phyloP scores from a whole-genome alignment of 2,888 invertebrate genomes.

The Notodonta ziczac region DNA sequence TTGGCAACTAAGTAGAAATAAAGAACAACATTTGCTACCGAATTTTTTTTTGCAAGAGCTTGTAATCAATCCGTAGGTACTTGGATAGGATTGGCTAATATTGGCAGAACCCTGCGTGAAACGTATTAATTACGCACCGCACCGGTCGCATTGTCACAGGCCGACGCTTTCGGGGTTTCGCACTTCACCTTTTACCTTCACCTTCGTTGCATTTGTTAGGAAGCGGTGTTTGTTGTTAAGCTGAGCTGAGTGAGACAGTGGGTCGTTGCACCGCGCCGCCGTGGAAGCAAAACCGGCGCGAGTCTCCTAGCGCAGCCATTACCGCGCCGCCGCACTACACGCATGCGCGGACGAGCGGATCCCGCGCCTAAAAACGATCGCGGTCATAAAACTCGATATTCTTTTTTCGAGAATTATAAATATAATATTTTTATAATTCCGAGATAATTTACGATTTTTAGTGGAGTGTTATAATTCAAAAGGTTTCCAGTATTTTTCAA shows the following conservation, averaged over 20 bases:
- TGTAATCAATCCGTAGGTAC: too few species aligned
- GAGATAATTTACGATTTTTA: constrained; percentile 13
- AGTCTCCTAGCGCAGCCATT: constrained; percentile 63
- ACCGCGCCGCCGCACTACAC: constrained; percentile 62
- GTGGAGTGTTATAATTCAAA: constrained; percentile 41
- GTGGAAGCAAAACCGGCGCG: constrained; percentile 75
- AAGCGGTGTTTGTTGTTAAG: constrained; percentile 24
- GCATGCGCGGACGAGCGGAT: constrained; percentile 65
- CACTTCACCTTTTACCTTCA: constrained; percentile 68
- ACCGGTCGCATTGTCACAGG: constrained; percentile 22
- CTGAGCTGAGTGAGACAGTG: constrained; percentile 38
- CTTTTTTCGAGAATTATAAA: constrained; percentile 16
- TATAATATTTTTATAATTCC: constrained; percentile 21
- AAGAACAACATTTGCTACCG: background rate
- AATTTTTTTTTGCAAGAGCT: too few species aligned
- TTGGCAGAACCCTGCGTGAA: too few species aligned
- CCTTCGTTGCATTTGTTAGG: constrained; percentile 54
- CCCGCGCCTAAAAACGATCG: constrained; percentile 53
- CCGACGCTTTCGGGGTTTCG: constrained; percentile 52
- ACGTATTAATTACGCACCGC: background rate
- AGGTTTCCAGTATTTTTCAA: constrained; percentile 32
- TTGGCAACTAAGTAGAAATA: background rate
- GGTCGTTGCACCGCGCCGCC: constrained; percentile 64
- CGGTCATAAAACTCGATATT: constrained; percentile 22
- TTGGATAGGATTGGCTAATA: too few species aligned